phyloP scores from a whole-genome alignment of 2,888 invertebrate genomes.

The Mythimna impura region DNA sequence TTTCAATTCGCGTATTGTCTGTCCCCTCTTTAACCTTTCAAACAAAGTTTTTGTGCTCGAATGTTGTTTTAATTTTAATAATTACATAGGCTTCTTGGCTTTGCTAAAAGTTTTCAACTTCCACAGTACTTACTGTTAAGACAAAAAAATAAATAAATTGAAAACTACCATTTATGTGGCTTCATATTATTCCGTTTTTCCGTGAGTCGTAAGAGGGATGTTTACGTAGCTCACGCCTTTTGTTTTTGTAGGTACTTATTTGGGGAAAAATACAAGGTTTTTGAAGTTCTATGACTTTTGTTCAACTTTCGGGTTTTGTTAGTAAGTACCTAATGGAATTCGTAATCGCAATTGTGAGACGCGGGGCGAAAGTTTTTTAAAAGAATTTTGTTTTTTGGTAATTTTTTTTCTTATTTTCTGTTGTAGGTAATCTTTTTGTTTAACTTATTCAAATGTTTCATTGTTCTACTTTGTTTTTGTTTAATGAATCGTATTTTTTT shows the following conservation, averaged over 20 bases:
- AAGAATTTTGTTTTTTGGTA: background rate
- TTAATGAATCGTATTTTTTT: background rate
- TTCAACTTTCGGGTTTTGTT: background rate
- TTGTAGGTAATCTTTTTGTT: conserved; percentile 7
- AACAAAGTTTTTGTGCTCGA: conserved; percentile 9
- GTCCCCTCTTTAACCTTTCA: conserved; percentile 15
- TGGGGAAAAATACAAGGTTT: background rate
- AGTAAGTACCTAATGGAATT: conserved; percentile 10
- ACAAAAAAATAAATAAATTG: conserved; percentile 18
- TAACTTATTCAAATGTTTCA: background rate
- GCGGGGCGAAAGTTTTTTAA: background rate
- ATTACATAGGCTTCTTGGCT: conserved; percentile 48
- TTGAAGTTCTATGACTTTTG: conserved; percentile 1
- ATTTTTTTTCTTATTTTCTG: background rate
- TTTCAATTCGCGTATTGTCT: conserved; percentile 41
- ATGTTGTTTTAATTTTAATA: conserved; percentile 39
- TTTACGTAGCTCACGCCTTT: conserved; percentile 13
- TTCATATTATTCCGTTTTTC: conserved; percentile 40
- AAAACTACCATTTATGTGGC: conserved; percentile 46
- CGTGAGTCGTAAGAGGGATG: conserved; percentile 14
- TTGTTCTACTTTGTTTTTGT: background rate
- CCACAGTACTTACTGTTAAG: conserved; percentile 1
- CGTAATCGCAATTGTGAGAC: conserved; percentile 6
- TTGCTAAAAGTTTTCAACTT: conserved; percentile 33
- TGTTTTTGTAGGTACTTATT: background rate